phyloP scores from a whole-genome alignment of 2,797 vertebrate species.

The Halcyon smyrnensis region DNA sequence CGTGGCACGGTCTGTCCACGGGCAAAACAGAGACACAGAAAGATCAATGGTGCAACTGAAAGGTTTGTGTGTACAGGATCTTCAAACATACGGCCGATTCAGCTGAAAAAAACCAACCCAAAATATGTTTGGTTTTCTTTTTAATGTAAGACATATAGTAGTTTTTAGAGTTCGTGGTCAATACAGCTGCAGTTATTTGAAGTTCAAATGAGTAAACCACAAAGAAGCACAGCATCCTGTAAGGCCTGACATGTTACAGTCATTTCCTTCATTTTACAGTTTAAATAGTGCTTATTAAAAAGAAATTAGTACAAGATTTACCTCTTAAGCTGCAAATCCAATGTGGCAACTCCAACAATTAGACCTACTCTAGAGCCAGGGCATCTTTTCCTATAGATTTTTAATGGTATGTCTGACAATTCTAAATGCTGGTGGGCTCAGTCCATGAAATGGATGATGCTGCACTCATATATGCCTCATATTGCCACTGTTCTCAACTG shows the following conservation, averaged over 20 bases:
- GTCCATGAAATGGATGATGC: not conserved
- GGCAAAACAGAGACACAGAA: not conserved
- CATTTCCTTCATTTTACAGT: slow-evolving; percentile 1
- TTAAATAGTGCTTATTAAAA: slow-evolving; percentile 26
- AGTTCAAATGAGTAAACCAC: not conserved
- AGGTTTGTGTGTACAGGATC: not conserved
- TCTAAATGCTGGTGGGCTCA: not conserved
- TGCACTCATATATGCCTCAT: not conserved
- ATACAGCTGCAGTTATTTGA: not conserved
- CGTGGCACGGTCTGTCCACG: not conserved
- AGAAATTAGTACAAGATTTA: not conserved
- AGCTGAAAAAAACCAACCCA: not conserved
- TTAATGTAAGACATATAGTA: not conserved
- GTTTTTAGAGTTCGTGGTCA: not conserved
- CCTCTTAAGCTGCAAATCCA: slow-evolving; percentile 35
- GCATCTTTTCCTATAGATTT: not conserved
- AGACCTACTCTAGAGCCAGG: not conserved
- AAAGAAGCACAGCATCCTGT: not conserved
- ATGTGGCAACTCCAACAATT: not conserved
- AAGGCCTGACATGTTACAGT: not conserved
- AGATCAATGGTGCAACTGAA: not conserved
- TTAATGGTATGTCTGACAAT: not conserved
- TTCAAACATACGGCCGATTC: not conserved
- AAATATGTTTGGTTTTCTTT: not conserved
- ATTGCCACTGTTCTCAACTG: slow-evolving; percentile 3